phyloP scores from a whole-genome alignment of 2,113 vertebrate genomes.

The Paracanthobrama guichenoti region DNA sequence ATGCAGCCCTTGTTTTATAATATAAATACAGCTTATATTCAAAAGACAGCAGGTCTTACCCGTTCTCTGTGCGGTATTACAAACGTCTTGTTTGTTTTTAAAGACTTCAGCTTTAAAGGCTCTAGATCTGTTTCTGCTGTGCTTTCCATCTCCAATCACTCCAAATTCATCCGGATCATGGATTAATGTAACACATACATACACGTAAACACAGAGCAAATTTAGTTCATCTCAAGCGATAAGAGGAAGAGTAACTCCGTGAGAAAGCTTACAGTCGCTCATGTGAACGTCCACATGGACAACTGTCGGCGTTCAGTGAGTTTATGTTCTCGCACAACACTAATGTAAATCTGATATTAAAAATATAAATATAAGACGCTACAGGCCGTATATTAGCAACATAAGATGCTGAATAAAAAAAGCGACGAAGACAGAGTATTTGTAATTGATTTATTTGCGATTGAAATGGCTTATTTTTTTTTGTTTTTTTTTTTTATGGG shows the following conservation, averaged over 20 bases:
- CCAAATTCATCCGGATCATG: neutral
- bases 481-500: too few relatives aligned
- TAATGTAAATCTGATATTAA: neutral
- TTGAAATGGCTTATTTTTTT: neutral
- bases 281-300: conserved; percentile 14
- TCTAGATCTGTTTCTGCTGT: conserved; percentile 68
- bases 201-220: neutral
- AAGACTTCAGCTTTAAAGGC: conserved; percentile 71
- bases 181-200: neutral
- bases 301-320: conserved; percentile 57
- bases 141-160: conserved; percentile 64
- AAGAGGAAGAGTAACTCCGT: neutral
- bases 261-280: conserved; percentile 10
- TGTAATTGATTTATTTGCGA: neutral
- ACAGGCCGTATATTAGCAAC: neutral
- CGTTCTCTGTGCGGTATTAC: conserved; percentile 73
- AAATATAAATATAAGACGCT: neutral
- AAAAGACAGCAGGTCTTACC: conserved; percentile 61
- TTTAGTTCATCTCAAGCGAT: neutral
- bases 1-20: neutral
- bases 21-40: neutral
- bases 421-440: neutral
- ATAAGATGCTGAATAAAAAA: neutral
- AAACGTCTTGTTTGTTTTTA: conserved; percentile 72
- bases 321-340: conserved; percentile 23